phyloP scores from a whole-genome alignment of 2,888 invertebrate species.

The Morpho deidamia region DNA sequence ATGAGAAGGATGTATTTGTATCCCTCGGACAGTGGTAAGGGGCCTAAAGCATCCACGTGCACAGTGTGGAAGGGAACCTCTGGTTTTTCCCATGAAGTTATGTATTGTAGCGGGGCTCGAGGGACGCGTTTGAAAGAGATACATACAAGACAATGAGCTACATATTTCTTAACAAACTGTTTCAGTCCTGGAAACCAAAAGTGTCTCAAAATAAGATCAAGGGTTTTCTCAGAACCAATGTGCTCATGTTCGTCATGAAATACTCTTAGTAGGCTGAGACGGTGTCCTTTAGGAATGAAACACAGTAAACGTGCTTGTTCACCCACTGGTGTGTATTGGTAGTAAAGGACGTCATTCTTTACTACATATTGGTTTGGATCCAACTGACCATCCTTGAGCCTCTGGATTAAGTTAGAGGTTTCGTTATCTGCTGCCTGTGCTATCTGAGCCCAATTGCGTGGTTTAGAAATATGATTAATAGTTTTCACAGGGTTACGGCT shows the following conservation, averaged over 20 bases:
- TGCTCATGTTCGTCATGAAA: constrained; percentile 27
- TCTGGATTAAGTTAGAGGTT: constrained; percentile 11
- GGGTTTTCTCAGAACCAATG: constrained; percentile 13
- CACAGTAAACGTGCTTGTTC: constrained; percentile 23
- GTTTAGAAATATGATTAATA: constrained; percentile 4
- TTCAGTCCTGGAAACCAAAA: constrained; percentile 9
- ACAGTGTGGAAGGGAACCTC: neutral
- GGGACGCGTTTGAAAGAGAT: constrained; percentile 7
- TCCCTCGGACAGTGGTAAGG: constrained; percentile 9
- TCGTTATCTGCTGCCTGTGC: constrained; percentile 18
- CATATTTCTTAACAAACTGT: constrained; percentile 5
- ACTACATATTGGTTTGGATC: constrained; percentile 20
- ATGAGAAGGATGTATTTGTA: constrained; percentile 6
- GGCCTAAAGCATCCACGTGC: constrained; percentile 10
- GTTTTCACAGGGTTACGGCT: constrained; percentile 26
- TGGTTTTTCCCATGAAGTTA: constrained; percentile 5
- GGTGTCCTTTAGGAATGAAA: constrained; percentile 30
- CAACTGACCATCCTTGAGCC: constrained; percentile 18
- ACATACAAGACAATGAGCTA: constrained; percentile 9
- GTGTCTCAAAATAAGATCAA: constrained; percentile 20
- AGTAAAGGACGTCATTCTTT: constrained; percentile 25
- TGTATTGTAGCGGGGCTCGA: constrained; percentile 1
- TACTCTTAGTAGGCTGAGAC: constrained; percentile 28
- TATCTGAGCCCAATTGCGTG: constrained; percentile 19
- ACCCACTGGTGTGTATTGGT: constrained; percentile 15